Evolutionary conservation across 1,140 invertebrate species (phyloP).

Genomic region (Drosophila kohkoa): DNA sequence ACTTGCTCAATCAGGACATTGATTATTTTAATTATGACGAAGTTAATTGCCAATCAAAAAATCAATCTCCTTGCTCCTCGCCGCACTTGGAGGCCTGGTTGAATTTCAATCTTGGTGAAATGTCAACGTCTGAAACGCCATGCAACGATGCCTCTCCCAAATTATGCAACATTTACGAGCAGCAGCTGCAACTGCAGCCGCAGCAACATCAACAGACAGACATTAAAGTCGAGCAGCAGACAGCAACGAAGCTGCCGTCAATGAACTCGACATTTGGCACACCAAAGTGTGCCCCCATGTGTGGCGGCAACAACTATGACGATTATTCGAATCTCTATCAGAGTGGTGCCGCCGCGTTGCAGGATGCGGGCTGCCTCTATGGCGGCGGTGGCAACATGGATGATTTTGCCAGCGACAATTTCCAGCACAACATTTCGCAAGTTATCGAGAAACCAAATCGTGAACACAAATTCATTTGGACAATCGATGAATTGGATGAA

Average conservation of each 20-base stretch:
- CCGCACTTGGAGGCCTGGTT: conserved; percentile 84
- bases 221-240: conserved; percentile 51
- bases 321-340: conserved; percentile 69
- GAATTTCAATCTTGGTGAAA: conserved; percentile 73
- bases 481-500: conserved; percentile 78
- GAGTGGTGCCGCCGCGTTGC: not conserved
- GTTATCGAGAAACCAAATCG: conserved; percentile 74
- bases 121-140: conserved; percentile 25
- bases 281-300: conserved; percentile 73
- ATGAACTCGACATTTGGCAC: conserved; percentile 82
- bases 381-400: conserved; percentile 21
- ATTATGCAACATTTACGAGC: conserved; percentile 64
- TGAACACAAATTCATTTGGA: conserved; percentile 82
- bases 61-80: conserved; percentile 84
- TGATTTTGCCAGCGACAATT: conserved; percentile 62
- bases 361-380: conserved; percentile 7
- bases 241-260: conserved; percentile 67
- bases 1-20: conserved; percentile 71
- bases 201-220: not conserved
- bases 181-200: conserved; percentile 14
- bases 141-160: conserved; percentile 54
- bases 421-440: conserved; percentile 68
- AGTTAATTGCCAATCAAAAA: conserved; percentile 84
- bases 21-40: conserved; percentile 85
- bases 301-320: conserved; percentile 54